These are phyloP conservation scores for Amphiprion ocellaris DNA, from an alignment of 2,113 vertebrate genomes.

Conservation along the genomic window DNA sequence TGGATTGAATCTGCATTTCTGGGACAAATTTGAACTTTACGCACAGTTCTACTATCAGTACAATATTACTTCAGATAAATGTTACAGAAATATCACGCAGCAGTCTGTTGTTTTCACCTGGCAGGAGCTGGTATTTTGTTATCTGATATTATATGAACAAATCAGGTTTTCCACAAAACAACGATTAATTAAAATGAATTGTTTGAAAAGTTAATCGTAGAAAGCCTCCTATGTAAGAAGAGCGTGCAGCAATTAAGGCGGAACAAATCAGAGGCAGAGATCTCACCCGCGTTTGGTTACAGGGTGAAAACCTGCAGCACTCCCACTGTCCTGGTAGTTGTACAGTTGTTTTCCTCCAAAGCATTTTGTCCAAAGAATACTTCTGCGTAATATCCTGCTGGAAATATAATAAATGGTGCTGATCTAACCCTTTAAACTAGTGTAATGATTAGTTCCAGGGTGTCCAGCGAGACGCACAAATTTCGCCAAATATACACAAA, in stretches of 20 bases:
- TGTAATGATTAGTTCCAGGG: neutral
- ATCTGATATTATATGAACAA: neutral
- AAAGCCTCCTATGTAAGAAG: constrained; percentile 7
- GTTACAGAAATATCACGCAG: neutral
- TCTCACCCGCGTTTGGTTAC: constrained; percentile 31
- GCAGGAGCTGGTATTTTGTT: neutral
- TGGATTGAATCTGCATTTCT: neutral
- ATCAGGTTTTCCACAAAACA: constrained; percentile 26
- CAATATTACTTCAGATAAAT: no score
- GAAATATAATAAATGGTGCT: constrained; percentile 23
- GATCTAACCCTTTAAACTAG: neutral
- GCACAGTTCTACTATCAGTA: no score
- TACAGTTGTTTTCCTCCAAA: constrained; percentile 13
- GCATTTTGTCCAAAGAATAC: neutral
- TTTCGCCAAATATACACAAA: neutral
- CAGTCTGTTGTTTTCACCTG: constrained; percentile 8
- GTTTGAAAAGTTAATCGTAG: neutral
- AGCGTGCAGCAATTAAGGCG: constrained; percentile 23
- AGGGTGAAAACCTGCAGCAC: constrained; percentile 11
- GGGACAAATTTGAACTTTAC: neutral
- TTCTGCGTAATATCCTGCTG: neutral
- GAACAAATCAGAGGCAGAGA: constrained; percentile 37
- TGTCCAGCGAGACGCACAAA: neutral
- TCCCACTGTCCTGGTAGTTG: constrained; percentile 1
- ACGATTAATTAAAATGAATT: constrained; percentile 9